These are phyloP conservation scores for Tillus elongatus DNA, from an alignment of 2,888 invertebrate genomes.

Conservation along the genomic window DNA sequence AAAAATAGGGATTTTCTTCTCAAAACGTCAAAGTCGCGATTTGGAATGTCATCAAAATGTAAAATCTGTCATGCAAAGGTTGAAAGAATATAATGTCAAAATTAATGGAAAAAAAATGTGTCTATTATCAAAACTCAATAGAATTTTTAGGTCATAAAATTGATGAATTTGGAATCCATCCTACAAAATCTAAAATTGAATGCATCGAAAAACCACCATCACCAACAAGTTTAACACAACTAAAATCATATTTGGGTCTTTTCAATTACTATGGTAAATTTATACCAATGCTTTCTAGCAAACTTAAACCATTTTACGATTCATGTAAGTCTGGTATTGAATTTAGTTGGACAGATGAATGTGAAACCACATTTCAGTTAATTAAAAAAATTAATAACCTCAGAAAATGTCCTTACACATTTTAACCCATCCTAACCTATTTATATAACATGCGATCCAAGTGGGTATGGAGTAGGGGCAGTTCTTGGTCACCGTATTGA, in stretches of 20 bases:
- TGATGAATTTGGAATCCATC: slow-evolving; percentile 15
- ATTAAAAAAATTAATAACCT: slow-evolving; percentile 21
- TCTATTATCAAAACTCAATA: slow-evolving; percentile 19
- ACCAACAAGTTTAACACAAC: too few relatives aligned
- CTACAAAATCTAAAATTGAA: too few relatives aligned
- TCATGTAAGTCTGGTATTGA: slow-evolving; percentile 10
- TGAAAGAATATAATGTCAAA: slow-evolving; percentile 20
- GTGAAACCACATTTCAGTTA: slow-evolving; percentile 16
- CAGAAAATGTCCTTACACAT: slow-evolving; percentile 17
- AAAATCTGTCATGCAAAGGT: slow-evolving; percentile 14
- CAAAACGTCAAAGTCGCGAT: too few relatives aligned
- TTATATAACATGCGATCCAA: slow-evolving; percentile 20
- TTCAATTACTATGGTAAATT: slow-evolving; percentile 21
- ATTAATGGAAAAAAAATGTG: slow-evolving; percentile 23
- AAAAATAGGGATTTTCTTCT: too few relatives aligned
- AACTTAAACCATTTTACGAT: slow-evolving; percentile 19
- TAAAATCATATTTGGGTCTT: slow-evolving; percentile 18
- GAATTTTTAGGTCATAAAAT: slow-evolving; percentile 23
- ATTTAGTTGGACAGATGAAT: slow-evolving; percentile 18
- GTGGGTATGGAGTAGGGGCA: slow-evolving; percentile 22
- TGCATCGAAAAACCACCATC: too few relatives aligned
- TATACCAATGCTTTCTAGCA: slow-evolving; percentile 18
- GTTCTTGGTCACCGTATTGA: slow-evolving; percentile 21
- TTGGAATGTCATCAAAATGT: too few relatives aligned
- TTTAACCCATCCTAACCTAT: slow-evolving; percentile 22